Base-by-base conservation (phyloP, 92 coral and sea anemone species). In the Plumapathes pennacea region DNA sequence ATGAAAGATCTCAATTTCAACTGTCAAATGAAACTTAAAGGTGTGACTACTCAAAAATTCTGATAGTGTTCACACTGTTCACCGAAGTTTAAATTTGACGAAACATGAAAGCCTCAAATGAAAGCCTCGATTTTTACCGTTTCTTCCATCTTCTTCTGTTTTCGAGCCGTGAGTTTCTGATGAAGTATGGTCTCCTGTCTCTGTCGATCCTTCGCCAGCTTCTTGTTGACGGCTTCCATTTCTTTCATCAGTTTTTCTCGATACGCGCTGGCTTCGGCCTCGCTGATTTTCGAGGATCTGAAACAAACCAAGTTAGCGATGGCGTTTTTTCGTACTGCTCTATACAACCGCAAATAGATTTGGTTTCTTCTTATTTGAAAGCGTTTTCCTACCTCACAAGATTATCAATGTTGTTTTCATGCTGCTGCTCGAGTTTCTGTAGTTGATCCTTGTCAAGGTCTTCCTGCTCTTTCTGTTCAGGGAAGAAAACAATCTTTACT, bases 171-270 rank as follows among this genome's bases (percentile, higher is more conserved):
- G 29, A 94, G 78, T 38, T 77, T 86, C 49, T 85, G 85, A 50
- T 94, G 99, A 20, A 94, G 80, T 48, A 59, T 84, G 59, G 72
- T 68, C 37, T 85, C 84, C 68, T 94, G 97, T 25, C 87, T 81
- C 38, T 69, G 72, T 74, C 73, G 53, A 20, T 89, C 97, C 37
- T 83, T 90, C 19, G 62, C 31, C 4, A 89, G 81, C 60, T 94
- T 94, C 31, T 60, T 76, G 32, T 80, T 66, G 22, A 89, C 56
- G 1, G 71, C 70, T 38, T 94, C 99, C 57, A 84, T 69, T 41
- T 94, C 99, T 54, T 81, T 81, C 19, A 63, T 73, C 78, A 81
- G 80, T 20, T 84, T 82, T 51, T 80, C 84, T 6, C 86, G 67
- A 44, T 80, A 89, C 20, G 62, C 77, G 20, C 67, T 54, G 3